Evolutionary conservation across 2,113 vertebrate genomes (phyloP).

Genomic region (human): GRCh38 chr16:25534501-25535000

Average conservation of each 20-base stretch:
- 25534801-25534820: not conserved
- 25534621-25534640: too few relatives aligned
- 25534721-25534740: not conserved
- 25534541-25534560: too few relatives aligned
- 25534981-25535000: not conserved
- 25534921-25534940: not conserved
- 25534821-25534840: rapidly evolving
- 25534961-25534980: not conserved
- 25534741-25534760: not conserved
- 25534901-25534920: not conserved
- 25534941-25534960: not conserved
- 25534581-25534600: too few relatives aligned
- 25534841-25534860: not conserved
- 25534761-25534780: too few relatives aligned
- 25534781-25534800: not conserved
- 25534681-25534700: too few relatives aligned
- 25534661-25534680: too few relatives aligned
- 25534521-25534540: too few relatives aligned
- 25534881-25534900: not conserved
- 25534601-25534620: too few relatives aligned
- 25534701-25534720: too few relatives aligned
- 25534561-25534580: too few relatives aligned
- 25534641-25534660: too few relatives aligned
- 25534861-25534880: not conserved
- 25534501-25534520: too few relatives aligned